Evolutionary conservation across 2,888 invertebrate species (phyloP).

Genomic region (Orthonevra nobilis): DNA sequence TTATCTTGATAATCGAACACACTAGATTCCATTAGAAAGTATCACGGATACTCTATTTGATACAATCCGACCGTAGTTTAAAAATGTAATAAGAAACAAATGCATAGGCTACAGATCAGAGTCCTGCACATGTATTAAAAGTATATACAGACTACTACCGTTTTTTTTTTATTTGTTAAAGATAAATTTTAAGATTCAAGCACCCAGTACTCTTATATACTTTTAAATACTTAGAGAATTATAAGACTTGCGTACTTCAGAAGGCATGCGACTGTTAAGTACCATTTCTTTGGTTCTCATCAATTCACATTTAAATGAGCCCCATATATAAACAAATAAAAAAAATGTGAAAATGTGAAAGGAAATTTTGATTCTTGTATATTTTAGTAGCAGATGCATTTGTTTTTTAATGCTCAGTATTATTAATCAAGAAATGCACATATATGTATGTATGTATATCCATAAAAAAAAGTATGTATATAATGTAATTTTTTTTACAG

Average conservation of each 20-base stretch:
- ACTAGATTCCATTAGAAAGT: too few relatives aligned
- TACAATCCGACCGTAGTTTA: too few relatives aligned
- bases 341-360: conserved; percentile 28
- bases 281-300: conserved; percentile 23
- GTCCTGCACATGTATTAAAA: conserved; percentile 1
- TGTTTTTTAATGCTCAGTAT: conserved; percentile 22
- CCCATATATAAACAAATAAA: conserved; percentile 16
- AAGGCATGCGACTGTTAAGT: not conserved
- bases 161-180: not conserved
- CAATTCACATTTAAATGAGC: conserved; percentile 47
- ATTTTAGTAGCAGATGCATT: conserved; percentile 1
- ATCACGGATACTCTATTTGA: too few relatives aligned
- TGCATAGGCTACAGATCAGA: not conserved
- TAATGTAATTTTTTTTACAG: conserved; percentile 56
- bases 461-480: conserved; percentile 8
- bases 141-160: conserved; percentile 9
- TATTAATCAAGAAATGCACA: not conserved
- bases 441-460: not conserved
- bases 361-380: not conserved
- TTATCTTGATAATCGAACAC: too few relatives aligned
- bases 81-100: conserved; percentile 13
- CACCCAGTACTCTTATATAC: conserved; percentile 16
- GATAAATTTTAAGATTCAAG: too few relatives aligned
- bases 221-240: conserved; percentile 12
- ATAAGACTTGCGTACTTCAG: conserved; percentile 28